These are phyloP conservation scores for Andrena camellia DNA, from an alignment of 2,888 invertebrate species.

Conservation along the genomic window DNA sequence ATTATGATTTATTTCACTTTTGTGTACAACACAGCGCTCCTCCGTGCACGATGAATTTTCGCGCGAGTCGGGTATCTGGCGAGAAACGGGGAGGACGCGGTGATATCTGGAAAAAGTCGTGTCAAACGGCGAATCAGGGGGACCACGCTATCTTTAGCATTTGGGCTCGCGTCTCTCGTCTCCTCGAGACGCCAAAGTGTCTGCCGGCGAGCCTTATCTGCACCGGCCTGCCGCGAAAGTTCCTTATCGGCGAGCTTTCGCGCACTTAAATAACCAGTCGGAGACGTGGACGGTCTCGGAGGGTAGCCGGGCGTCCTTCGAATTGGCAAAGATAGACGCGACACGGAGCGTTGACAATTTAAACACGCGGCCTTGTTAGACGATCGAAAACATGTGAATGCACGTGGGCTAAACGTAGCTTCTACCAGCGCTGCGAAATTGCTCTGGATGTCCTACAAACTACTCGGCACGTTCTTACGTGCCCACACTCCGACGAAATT, in stretches of 20 bases:
- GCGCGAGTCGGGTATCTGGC: no score
- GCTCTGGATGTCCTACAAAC: no score
- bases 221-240: conserved; percentile 46
- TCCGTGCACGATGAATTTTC: no score
- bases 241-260: conserved; percentile 51
- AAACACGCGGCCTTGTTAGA: neutral
- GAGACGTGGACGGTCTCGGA: neutral
- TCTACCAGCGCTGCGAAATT: neutral
- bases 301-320: neutral
- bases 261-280: neutral
- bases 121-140: conserved; percentile 14
- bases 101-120: conserved; percentile 25
- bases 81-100: no score
- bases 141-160: conserved; percentile 66
- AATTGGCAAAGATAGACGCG: neutral
- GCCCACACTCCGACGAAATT: neutral
- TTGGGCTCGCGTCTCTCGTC: conserved; percentile 47
- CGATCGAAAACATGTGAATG: conserved; percentile 14
- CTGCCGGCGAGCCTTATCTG: conserved; percentile 70
- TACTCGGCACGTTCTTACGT: no score
- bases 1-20: neutral
- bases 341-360: neutral
- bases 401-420: neutral
- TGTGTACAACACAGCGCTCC: no score
- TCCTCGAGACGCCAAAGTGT: conserved; percentile 65